Base-by-base conservation (phyloP, 2,113 vertebrate genomes). In the Lates calcarifer region DNA sequence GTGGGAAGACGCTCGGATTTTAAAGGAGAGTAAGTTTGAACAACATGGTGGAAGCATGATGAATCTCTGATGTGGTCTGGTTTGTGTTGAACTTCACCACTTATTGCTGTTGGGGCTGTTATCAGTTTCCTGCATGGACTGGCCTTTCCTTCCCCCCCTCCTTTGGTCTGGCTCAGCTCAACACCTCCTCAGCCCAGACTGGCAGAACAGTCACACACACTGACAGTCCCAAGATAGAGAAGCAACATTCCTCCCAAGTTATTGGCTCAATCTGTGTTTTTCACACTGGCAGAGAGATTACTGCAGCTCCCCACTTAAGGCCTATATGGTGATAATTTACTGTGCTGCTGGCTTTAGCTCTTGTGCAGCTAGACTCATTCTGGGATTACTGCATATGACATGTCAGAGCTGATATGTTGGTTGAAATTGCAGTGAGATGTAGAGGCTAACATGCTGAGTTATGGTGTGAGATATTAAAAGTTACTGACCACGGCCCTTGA, bases 71-170 rank as follows among this genome's bases (percentile, higher is more conserved):
- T 72, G 67, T 63, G 87, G 60, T 82, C 85, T 87, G 77, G 49
- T 78, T 56, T 55, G 0, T 89, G 86, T 89, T 90, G 67, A 80
- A 88, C 82, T 87, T 83, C 49, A 72, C 43, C 61, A 58, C 35
- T 62, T 15, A 67, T 45, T 56, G 87, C 61, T 74, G 58, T n/a
- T 57, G 37, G 12, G 67, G 63, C 75, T 72, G 74, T 93, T 94
- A 95, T 94, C 93, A 88, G 91, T 69, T 95, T 94, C 93, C 94
- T 95, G 90, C 90, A 91, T 61, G 86, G 45, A 57, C 72, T 75
- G 73, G 84, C 81, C 65, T 87, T 94, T 93, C 93, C 92, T 93
- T 92, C 90, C 92, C 84, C 77, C 75, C n/a, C n/a, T n/a, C n/a
- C n/a, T n/a, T n/a, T 77, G 64, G 24, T 85, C 85, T 87, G 88